Evolutionary conservation across 2,113 vertebrate genomes (phyloP).

Genomic region (Nothoprocta pentlandii): DNA sequence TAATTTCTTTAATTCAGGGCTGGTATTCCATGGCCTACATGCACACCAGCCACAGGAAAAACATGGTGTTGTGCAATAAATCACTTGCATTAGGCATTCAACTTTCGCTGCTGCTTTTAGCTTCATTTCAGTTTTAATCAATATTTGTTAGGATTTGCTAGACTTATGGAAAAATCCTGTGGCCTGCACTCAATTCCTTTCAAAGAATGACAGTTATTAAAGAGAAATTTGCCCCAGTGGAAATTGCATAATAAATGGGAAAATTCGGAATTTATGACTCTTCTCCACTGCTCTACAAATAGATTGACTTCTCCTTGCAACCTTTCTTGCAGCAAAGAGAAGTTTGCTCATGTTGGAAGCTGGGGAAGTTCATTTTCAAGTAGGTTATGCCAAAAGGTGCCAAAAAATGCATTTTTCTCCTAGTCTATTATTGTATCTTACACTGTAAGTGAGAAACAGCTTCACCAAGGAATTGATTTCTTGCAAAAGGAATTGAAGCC

Average conservation of each 20-base stretch:
- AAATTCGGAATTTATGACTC: constrained; percentile 34
- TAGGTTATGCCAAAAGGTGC: constrained; percentile 75
- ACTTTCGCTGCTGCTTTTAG: constrained; percentile 25
- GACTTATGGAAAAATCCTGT: constrained; percentile 26
- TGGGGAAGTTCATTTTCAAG: constrained; percentile 64
- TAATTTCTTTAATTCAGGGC: constrained; percentile 36
- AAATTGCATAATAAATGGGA: not conserved
- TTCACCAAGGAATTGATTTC: constrained; percentile 70
- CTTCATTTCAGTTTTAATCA: constrained; percentile 41
- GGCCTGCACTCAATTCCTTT: not conserved
- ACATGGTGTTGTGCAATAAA: not conserved
- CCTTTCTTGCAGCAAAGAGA: constrained; percentile 37
- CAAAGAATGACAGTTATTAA: not conserved
- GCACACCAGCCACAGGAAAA: not conserved
- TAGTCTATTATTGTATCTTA: constrained; percentile 73
- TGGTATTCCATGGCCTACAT: not conserved
- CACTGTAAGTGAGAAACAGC: constrained; percentile 74
- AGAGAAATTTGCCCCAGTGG: constrained; percentile 14
- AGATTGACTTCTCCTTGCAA: constrained; percentile 51
- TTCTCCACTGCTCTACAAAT: constrained; percentile 28
- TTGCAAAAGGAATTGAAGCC: constrained; percentile 54
- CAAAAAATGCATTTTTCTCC: constrained; percentile 70
- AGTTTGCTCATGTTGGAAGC: constrained; percentile 59
- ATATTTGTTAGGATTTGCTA: constrained; percentile 50
- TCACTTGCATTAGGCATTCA: constrained; percentile 26